These are phyloP conservation scores for Drosophila eugracilis DNA, from an alignment of 1,140 invertebrate genomes.

Conservation along the genomic window DNA sequence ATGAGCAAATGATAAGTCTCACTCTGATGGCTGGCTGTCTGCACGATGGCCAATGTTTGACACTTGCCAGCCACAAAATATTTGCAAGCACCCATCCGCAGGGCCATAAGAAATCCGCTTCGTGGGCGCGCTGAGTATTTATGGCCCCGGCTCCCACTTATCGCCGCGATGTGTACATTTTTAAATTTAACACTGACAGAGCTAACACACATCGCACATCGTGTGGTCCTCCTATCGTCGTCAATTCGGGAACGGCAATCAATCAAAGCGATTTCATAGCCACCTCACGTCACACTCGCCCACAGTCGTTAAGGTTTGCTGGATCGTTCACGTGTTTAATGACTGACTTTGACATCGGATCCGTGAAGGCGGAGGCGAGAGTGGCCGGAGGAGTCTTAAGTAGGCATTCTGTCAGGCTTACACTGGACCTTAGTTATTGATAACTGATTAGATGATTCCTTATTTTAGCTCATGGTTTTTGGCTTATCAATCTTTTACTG, in stretches of 20 bases:
- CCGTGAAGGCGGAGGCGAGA: conserved; percentile 3
- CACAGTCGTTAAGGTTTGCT: conserved; percentile 32
- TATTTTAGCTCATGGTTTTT: too few species aligned
- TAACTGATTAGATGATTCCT: too few species aligned
- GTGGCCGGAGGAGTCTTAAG: conserved; percentile 11
- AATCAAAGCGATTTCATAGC: conserved; percentile 60
- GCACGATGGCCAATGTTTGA: conserved; percentile 75
- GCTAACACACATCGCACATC: conserved; percentile 47
- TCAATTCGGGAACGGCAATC: conserved; percentile 51
- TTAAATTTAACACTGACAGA: conserved; percentile 58
- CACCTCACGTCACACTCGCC: conserved; percentile 31
- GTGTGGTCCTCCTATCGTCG: conserved; percentile 49
- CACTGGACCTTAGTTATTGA: too few species aligned
- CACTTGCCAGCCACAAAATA: conserved; percentile 67
- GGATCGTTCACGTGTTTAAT: conserved; percentile 34
- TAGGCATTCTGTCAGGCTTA: too few species aligned
- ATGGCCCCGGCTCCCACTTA: conserved; percentile 54
- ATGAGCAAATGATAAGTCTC: conserved; percentile 78
- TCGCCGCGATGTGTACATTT: conserved; percentile 40
- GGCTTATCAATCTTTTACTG: too few species aligned
- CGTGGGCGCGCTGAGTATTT: conserved; percentile 52
- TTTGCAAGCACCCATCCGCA: conserved; percentile 20
- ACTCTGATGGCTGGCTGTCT: conserved; percentile 62
- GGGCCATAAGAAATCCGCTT: conserved; percentile 19
- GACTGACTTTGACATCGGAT: conserved; percentile 29